Percentiles rank a stretch among this genome's conserved stretches.
phyloP scores from a whole-genome alignment of 2,888 invertebrate genomes.

The Pristionchus maxplancki region DNA sequence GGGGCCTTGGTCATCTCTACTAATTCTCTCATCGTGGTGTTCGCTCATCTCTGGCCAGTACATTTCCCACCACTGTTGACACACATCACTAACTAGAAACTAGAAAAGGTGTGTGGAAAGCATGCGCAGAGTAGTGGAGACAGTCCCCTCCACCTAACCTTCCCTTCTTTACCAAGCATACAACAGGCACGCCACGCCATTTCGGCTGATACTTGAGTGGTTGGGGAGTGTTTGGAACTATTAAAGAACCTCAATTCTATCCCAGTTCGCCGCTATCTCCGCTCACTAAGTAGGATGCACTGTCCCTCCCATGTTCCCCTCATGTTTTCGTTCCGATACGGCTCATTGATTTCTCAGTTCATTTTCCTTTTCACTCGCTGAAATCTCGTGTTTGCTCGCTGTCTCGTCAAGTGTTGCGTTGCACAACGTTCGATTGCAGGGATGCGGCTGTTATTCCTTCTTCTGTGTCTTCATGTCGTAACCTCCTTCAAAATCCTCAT shows the following conservation, averaged over 20 bases:
- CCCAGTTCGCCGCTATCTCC: neutral
- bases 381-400: neutral
- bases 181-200: neutral
- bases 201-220: too few species aligned
- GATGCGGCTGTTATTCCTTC: neutral
- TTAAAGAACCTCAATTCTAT: neutral
- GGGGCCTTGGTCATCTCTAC: too few species aligned
- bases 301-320: neutral
- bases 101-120: neutral
- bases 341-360: neutral
- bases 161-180: neutral
- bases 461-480: neutral
- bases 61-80: neutral
- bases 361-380: neutral
- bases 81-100: neutral
- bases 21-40: too few species aligned
- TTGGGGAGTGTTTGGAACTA: neutral
- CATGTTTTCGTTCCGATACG: neutral
- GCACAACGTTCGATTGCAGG: neutral
- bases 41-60: neutral
- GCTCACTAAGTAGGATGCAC: neutral
- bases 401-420: neutral
- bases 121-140: neutral
- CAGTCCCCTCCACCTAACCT: neutral
- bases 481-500: conserved; percentile 8